Evolutionary conservation across 2,888 invertebrate genomes (phyloP), one percentile per base, ranked within the genome.

Genomic region (Hypercompe scribonia): DNA sequence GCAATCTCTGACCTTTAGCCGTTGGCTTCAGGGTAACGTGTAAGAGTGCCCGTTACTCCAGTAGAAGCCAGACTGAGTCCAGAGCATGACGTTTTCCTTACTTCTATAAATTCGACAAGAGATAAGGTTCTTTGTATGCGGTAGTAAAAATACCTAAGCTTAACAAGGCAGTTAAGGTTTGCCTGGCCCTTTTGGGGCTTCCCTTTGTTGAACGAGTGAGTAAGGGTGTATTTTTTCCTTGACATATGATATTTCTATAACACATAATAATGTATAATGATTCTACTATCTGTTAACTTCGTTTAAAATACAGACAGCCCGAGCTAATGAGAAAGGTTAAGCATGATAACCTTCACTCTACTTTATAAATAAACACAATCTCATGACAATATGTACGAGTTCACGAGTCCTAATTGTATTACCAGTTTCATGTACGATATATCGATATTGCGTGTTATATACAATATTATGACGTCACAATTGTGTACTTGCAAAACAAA

Each of bases 281-380:
- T 34, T 50, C 3, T 54, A 68, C 50, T 68, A 68, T 50, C 33
- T n/a, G 36, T 39, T 11, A 66, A 46, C 46, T 24, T 13, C 21
- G 33, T 66, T 66, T 61, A 39, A 11, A 64, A 70, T 46, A 64
- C 46, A 70, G 70, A 64, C 70, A 64, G 42, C 69, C 69, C 61
- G 13, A 61, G 58, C 58, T 68, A 58, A 36, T 61, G 31, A 5
- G 39, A 69, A 39, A 61, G 69, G 69, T 61, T 42, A 69, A 31
- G 28, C 0, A 69, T 31, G 69, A 69, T 69, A 69, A 54, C 39
- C 61, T 34, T 61, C 36, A 39, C 24, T 39, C 69, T 39, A 69
- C 39, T 39, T 69, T 61, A 61, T 21, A 61, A 61, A 68, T 36
- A 69, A 61, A 68, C 31, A 39, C 39, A 58, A 31, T 28, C 39